Base-by-base conservation (phyloP, 2,888 invertebrate species). In the Sinohyriopsis cumingii region DNA sequence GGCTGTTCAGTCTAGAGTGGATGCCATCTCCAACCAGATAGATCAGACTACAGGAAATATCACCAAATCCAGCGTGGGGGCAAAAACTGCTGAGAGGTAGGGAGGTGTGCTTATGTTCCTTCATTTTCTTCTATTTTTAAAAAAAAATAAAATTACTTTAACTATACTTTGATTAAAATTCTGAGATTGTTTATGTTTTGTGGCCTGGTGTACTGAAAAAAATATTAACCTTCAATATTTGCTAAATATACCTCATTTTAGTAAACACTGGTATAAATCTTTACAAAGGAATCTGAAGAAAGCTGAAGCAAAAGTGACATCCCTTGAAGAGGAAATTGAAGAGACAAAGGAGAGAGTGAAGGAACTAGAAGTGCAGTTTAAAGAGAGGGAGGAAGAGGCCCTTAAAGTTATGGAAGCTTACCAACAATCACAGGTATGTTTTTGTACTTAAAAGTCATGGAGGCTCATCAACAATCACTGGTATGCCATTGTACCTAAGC, bases 231-330 rank as follows among this genome's bases (percentile, higher is more conserved):
- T 45, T 45, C 45, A 12, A 12, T 45, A 12, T 45, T 45, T 45
- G 45, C 45, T 45, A 45, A 12, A 45, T 45, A 45, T 33, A 33
- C 33, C 33, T 33, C 4, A n/a, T 28, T 45, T 45, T 45, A 12
- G 45, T 45, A 45, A 9, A 45, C 45, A 45, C 12, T 12, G 12
- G 45, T 45, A 12, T 65, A 55, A 69, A 54, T 53, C 57, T 62
- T 65, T 69, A 72, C 70, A 75, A 80, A 90, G 96, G 80, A 96
- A 96, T 88, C 91, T 93, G 0, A 93, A 93, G 76, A 96, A 96
- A 84, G 92, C 94, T 0, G 92, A 93, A 82, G 94, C 94, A 67
- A 94, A 94, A 87, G 94, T 96, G 54, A 91, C 91, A n/a, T 93
- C 93, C 73, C 92, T 96, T 87, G 94, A 94, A 67, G 91, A 92